These are phyloP conservation scores for Chrysolina americana DNA, from an alignment of 2,888 invertebrate genomes.

Conservation along the genomic window DNA sequence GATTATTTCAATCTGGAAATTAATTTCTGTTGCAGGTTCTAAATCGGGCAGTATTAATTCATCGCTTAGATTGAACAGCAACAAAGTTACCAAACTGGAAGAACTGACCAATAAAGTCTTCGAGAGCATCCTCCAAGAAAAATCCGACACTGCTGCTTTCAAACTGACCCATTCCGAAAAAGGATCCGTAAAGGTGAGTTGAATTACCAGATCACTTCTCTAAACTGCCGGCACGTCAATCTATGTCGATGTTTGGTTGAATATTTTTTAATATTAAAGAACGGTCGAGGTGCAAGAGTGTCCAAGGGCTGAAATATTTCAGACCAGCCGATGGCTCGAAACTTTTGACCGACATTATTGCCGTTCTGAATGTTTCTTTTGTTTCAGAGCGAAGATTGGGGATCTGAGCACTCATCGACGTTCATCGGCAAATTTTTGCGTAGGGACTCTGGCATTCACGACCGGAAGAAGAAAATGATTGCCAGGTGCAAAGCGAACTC, in stretches of 20 bases:
- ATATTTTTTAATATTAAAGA: no score
- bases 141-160: slow-evolving; percentile 70
- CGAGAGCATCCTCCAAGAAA: slow-evolving; percentile 80
- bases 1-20: no score
- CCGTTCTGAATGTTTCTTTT: slow-evolving; percentile 28
- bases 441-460: slow-evolving; percentile 73
- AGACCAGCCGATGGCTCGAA: no score
- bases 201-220: neutral
- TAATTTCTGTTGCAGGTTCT: slow-evolving; percentile 17
- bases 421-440: slow-evolving; percentile 78
- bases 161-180: slow-evolving; percentile 69
- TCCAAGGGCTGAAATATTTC: no score
- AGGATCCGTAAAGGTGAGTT: slow-evolving; percentile 73
- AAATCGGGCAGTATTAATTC: slow-evolving; percentile 13
- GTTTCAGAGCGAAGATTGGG: slow-evolving; percentile 78
- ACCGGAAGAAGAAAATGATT: slow-evolving; percentile 63
- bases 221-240: no score
- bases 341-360: no score
- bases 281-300: no score
- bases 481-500: slow-evolving; percentile 57
- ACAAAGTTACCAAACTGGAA: slow-evolving; percentile 70
- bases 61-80: slow-evolving; percentile 44
- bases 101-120: slow-evolving; percentile 85
- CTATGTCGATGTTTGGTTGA: no score
- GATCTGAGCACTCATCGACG: slow-evolving; percentile 81